A percentile compares a stretch with the other conserved stretches of the same genome.
Evolutionary conservation across 2,113 vertebrate genomes (phyloP).

Genomic region (Emydocephalus ijimae): DNA sequence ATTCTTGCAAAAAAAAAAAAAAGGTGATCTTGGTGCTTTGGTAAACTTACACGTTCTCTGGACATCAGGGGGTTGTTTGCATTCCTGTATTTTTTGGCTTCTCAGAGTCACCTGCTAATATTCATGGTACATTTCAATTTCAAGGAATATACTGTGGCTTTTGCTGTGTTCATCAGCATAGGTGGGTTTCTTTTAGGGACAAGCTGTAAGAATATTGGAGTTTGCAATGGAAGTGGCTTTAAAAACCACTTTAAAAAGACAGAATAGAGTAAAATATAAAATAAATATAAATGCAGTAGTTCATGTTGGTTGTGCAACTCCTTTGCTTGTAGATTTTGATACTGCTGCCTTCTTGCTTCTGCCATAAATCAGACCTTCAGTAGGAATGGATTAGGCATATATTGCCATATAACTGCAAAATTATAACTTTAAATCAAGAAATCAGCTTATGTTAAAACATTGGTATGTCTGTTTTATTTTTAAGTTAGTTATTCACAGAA

Average conservation of each 20-base stretch:
- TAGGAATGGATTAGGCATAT: neutral
- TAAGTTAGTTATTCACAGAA: neutral
- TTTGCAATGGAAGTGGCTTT: neutral
- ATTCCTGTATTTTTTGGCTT: neutral
- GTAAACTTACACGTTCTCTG: neutral
- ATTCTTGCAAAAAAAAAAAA: neutral
- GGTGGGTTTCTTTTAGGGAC: neutral
- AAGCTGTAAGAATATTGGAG: neutral
- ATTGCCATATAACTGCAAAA: neutral
- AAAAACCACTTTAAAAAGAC: neutral
- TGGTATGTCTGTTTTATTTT: neutral
- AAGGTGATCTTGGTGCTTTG: too few relatives aligned
- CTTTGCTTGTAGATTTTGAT: neutral
- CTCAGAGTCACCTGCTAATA: neutral
- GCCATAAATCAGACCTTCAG: too few relatives aligned
- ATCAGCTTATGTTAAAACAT: neutral
- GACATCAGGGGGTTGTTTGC: neutral
- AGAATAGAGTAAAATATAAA: neutral
- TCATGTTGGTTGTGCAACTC: neutral
- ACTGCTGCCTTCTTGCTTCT: neutral
- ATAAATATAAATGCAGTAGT: neutral
- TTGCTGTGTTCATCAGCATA: neutral
- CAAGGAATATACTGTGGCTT: neutral
- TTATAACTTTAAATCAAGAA: neutral
- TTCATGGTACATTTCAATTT: neutral